phyloP scores from a whole-genome alignment of 92 coral and sea anemone species.

The Umimayanthus chanpuru region DNA sequence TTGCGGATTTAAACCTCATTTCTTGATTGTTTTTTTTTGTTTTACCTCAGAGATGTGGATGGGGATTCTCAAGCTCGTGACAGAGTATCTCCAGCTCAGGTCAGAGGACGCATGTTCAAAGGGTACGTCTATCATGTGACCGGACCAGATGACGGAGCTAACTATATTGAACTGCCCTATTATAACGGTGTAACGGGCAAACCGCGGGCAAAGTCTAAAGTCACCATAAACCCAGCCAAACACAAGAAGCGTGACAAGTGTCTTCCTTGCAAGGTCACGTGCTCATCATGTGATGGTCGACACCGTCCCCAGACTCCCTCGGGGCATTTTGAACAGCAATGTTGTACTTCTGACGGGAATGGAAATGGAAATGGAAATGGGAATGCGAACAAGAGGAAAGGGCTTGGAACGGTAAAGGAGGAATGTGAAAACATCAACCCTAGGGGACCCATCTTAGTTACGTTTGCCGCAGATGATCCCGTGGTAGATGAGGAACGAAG shows the following conservation, averaged over 20 bases:
- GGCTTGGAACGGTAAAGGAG: constrained; percentile 9
- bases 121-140: constrained; percentile 20
- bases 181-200: constrained; percentile 29
- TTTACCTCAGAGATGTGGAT: constrained; percentile 16
- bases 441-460: constrained; percentile 27
- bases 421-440: constrained; percentile 14
- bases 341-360: not conserved
- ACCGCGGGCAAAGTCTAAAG: constrained; percentile 24
- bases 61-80: constrained; percentile 2
- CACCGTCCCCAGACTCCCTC: constrained; percentile 35
- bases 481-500: not conserved
- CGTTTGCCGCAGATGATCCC: not conserved
- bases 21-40: not conserved
- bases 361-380: not conserved
- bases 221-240: constrained; percentile 17
- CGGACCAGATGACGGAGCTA: constrained; percentile 21
- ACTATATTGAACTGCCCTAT: constrained; percentile 34
- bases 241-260: constrained; percentile 19
- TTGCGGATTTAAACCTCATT: not conserved
- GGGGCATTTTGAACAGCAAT: constrained; percentile 22
- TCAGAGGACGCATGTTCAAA: not conserved
- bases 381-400: not conserved
- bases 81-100: not conserved
- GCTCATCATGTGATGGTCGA: constrained; percentile 1
- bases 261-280: constrained; percentile 23